Percentiles rank a stretch among this genome's conserved stretches.
Conservation (phyloP, 2,888 invertebrate species). For the Conops quadrifasciatus region DNA sequence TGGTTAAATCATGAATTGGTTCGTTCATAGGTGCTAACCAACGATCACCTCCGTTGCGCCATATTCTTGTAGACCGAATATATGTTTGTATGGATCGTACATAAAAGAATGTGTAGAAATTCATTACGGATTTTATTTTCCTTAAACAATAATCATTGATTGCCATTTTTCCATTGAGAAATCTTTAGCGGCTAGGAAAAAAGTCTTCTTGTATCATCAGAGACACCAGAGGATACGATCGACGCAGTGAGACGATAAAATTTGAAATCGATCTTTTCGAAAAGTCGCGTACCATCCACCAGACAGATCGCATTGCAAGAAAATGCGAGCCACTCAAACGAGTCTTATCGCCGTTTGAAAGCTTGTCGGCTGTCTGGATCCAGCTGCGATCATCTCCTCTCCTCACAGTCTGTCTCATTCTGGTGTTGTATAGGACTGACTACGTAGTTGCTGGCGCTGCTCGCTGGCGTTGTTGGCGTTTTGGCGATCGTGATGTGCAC, state of each 20-base stretch:
- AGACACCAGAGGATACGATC: constrained; percentile 21
- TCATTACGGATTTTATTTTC: too few species aligned
- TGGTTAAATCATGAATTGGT: too few species aligned
- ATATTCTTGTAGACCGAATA: too few species aligned
- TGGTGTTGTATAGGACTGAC: background rate
- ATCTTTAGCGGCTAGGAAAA: background rate
- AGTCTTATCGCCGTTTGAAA: constrained; percentile 28
- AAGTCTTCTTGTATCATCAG: constrained; percentile 18
- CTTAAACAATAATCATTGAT: constrained; percentile 23
- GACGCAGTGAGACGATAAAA: background rate
- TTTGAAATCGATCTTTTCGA: constrained; percentile 6
- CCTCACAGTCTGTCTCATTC: background rate
- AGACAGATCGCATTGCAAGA: constrained; percentile 1
- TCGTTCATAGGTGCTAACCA: too few species aligned
- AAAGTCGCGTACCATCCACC: background rate
- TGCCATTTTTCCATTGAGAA: constrained; percentile 31
- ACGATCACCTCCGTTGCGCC: too few species aligned
- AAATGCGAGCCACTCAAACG: constrained; percentile 17
- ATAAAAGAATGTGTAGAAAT: constrained; percentile 25
- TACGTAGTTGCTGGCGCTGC: background rate
- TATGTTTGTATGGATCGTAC: background rate
- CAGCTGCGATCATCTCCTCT: constrained; percentile 22
- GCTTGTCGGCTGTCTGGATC: constrained; percentile 29
- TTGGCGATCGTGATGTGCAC: constrained; percentile 25
- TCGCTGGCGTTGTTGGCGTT: constrained; percentile 1